Percentiles rank a stretch among this genome's conserved stretches.
phyloP scores from a whole-genome alignment of 2,797 vertebrate genomes.

The Rhyacichthys aspro region DNA sequence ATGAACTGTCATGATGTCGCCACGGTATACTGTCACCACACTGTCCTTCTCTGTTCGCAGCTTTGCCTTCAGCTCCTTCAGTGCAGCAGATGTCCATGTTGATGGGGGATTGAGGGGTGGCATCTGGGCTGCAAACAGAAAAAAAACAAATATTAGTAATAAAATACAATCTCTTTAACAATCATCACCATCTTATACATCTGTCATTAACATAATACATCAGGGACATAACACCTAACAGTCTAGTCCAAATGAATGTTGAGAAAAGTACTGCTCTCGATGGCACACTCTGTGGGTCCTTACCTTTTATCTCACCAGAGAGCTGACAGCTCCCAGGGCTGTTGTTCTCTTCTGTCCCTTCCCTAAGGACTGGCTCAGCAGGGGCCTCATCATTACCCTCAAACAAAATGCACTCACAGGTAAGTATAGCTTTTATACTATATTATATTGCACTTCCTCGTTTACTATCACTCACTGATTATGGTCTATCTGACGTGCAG shows the following conservation, averaged over 20 bases:
- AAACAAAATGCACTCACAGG: constrained; percentile 59
- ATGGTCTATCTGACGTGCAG: constrained; percentile 1
- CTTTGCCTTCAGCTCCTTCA: constrained; percentile 94
- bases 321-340: constrained; percentile 82
- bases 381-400: constrained; percentile 75
- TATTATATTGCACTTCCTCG: background rate
- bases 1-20: constrained; percentile 94
- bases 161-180: background rate
- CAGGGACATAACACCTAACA: background rate
- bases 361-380: constrained; percentile 63
- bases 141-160: background rate
- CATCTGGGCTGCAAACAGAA: constrained; percentile 79
- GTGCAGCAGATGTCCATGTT: constrained; percentile 89
- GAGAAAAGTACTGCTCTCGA: constrained; percentile 31
- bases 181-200: background rate
- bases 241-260: constrained; percentile 12
- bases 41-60: constrained; percentile 89
- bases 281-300: constrained; percentile 38
- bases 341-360: constrained; percentile 85
- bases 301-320: constrained; percentile 80
- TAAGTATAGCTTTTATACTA: constrained; percentile 23
- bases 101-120: constrained; percentile 86
- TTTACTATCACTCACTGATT: constrained; percentile 4
- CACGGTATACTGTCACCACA: constrained; percentile 92
- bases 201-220: background rate